Base-by-base conservation (phyloP, 2,888 invertebrate species). In the Troides helena region DNA sequence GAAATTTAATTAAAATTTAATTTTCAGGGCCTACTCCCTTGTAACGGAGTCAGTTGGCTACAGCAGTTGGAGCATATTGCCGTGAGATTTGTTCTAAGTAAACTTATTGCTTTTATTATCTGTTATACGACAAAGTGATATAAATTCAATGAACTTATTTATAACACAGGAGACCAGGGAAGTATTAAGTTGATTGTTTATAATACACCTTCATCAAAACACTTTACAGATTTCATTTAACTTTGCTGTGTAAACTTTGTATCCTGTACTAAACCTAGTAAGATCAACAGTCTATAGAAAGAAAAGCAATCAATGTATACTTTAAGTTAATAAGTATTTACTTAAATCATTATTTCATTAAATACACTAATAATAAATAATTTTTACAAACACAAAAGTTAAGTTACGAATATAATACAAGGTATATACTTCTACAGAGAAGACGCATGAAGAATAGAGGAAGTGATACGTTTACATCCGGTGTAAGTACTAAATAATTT, bases 11-110 rank as follows among this genome's bases (percentile, higher is more conserved):
- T 65, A 60, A 67, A 67, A 67, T 72, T 71, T 72, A 57, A 65
- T 83, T 82, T 57, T 50, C 81, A 88, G 88, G 74, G 73, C 67
- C 75, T 81, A 69, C 65, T 80, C 21, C 66, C 76, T 30, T 78
- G 83, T 74, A 68, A 80, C 70, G 81, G 81, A 50, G 74, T 77
- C 61, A 81, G 77, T 71, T 72, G 79, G 71, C 73, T 61, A 18
- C 73, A 83, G 64, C 82, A 82, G 73, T 71, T 81, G 17, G 76
- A 75, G 21, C 77, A 80, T 60, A 76, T 80, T 59, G 73, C 76
- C 64, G 88, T 89, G 78, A 84, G 81, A 69, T 70, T 67, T 64
- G 50, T 72, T 62, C 69, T 53, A 21, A 67, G 53, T 64, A 46
- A 61, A 53, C 50, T 70, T 56, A 67, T 67, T 62, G 58, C 21